Evolutionary conservation across 2,888 invertebrate genomes (phyloP).

Genomic region (Lasioglossum malachurum): DNA sequence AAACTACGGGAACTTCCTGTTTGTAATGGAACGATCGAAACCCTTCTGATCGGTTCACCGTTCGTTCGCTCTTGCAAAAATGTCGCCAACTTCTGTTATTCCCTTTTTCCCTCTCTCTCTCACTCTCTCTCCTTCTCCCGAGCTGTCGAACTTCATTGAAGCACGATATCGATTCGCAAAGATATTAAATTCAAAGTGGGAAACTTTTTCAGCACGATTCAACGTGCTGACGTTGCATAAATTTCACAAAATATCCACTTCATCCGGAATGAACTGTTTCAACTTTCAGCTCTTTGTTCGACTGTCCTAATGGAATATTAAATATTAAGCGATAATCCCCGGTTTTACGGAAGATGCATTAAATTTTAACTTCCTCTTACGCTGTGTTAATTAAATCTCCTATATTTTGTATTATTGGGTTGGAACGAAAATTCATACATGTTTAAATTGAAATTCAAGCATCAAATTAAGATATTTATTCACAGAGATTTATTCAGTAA

Average conservation of each 20-base stretch:
- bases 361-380: not conserved
- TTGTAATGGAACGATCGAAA: slow-evolving; percentile 17
- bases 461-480: too few relatives aligned
- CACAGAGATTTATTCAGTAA: too few relatives aligned
- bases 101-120: not conserved
- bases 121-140: not conserved
- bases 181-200: not conserved
- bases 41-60: not conserved
- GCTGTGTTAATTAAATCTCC: not conserved
- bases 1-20: slow-evolving; percentile 25
- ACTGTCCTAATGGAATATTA: not conserved
- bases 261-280: not conserved
- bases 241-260: not conserved
- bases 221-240: not conserved
- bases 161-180: not conserved
- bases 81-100: not conserved
- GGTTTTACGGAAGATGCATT: not conserved
- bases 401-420: not conserved
- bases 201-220: not conserved
- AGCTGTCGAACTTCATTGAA: not conserved
- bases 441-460: too few relatives aligned
- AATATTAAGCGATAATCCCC: not conserved
- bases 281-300: not conserved
- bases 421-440: too few relatives aligned
- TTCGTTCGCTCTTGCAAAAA: not conserved